Evolutionary conservation across 2,888 invertebrate genomes (phyloP).

Genomic region (Tanypteryx hageni): DNA sequence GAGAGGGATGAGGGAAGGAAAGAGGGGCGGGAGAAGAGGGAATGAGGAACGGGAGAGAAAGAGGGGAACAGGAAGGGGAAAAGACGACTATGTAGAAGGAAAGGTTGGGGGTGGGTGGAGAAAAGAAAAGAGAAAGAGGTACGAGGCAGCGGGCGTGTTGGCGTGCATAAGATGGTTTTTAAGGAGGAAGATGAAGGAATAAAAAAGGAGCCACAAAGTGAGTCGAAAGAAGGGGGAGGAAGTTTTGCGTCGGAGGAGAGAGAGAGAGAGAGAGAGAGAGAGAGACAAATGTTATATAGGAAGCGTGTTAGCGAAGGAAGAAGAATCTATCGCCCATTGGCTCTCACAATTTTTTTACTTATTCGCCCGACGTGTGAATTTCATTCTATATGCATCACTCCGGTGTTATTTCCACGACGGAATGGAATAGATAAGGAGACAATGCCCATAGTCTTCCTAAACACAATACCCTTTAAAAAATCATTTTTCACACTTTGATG

Average conservation of each 20-base stretch:
- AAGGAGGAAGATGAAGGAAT: not conserved
- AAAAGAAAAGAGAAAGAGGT: not conserved
- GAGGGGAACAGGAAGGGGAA: not conserved
- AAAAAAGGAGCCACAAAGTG: not conserved
- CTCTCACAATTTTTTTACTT: conserved; percentile 20
- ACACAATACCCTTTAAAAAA: conserved; percentile 32
- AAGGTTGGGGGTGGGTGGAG: not conserved
- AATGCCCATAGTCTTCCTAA: conserved; percentile 19
- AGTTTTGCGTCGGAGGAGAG: not conserved
- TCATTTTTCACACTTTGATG: conserved; percentile 1
- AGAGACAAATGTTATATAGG: conserved; percentile 33
- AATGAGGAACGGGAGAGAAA: not conserved
- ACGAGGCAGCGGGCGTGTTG: not conserved
- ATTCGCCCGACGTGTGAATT: conserved; percentile 2
- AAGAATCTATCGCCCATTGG: conserved; percentile 11
- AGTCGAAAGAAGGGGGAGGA: not conserved
- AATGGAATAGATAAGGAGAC: conserved; percentile 14
- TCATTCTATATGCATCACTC: conserved; percentile 17
- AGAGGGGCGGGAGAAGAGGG: not conserved
- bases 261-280: conserved; percentile 4
- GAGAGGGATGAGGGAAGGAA: not conserved
- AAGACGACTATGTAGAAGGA: no score
- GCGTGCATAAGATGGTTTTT: not conserved
- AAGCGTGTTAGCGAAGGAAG: conserved; percentile 22
- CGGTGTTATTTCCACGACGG: not conserved